These are phyloP conservation scores for Dione vanillae DNA, from an alignment of 2,888 invertebrate species.

Conservation along the genomic window DNA sequence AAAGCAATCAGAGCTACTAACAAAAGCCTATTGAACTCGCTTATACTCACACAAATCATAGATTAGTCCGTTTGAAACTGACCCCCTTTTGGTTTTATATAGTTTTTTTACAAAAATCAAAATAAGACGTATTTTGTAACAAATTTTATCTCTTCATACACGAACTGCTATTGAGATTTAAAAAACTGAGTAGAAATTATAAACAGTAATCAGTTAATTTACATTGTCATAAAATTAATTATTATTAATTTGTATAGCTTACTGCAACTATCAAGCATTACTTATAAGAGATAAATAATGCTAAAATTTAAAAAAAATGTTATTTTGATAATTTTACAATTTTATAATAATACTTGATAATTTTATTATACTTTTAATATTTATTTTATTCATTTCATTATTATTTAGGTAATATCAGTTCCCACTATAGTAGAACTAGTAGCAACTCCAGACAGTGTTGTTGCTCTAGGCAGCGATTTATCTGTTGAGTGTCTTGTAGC, in stretches of 20 bases:
- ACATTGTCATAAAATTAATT: too few species aligned
- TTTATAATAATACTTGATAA: too few species aligned
- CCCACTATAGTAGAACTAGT: conserved; percentile 60
- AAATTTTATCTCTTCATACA: too few species aligned
- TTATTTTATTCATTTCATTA: conserved; percentile 1
- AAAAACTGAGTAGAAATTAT: too few species aligned
- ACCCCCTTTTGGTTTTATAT: neutral
- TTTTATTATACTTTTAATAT: neutral
- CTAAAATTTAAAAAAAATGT: too few species aligned
- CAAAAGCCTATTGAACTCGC: conserved; percentile 4
- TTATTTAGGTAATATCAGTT: conserved; percentile 59
- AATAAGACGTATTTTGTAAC: neutral
- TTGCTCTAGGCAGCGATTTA: conserved; percentile 56
- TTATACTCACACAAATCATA: neutral
- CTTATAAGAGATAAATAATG: too few species aligned
- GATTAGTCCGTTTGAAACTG: neutral
- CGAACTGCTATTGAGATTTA: too few species aligned
- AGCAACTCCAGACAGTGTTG: conserved; percentile 55
- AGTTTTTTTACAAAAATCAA: neutral
- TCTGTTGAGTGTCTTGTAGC: conserved; percentile 65
- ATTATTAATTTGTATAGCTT: too few species aligned
- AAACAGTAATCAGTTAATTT: too few species aligned
- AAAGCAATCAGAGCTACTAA: neutral
- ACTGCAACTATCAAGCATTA: too few species aligned
- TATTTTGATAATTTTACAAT: too few species aligned